Evolutionary conservation across 2,113 vertebrate species (phyloP).

Genomic region (Vicugna pacos): DNA sequence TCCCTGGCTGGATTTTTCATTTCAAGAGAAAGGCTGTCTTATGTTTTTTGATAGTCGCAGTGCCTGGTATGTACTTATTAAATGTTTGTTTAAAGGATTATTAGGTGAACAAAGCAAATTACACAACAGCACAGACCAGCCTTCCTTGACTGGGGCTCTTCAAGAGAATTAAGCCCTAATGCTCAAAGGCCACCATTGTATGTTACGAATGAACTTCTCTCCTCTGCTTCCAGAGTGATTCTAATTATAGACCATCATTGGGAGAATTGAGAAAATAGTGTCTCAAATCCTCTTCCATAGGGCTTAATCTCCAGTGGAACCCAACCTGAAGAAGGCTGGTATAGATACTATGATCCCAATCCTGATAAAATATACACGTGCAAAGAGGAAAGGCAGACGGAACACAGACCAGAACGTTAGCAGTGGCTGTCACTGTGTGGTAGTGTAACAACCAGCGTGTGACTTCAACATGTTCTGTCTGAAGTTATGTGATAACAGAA

Average conservation of each 20-base stretch:
- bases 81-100: slow-evolving; percentile 43
- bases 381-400: background rate
- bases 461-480: background rate
- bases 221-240: background rate
- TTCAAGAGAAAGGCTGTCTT: slow-evolving; percentile 2
- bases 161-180: background rate
- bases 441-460: background rate
- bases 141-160: background rate
- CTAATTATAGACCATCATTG: background rate
- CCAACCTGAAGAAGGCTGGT: background rate
- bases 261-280: background rate
- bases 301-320: background rate
- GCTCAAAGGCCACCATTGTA: background rate
- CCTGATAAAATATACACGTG: background rate
- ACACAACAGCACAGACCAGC: background rate
- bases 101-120: slow-evolving; percentile 1
- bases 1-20: background rate
- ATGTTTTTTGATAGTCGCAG: slow-evolving; percentile 1
- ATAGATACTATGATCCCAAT: background rate
- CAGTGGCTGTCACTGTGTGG: background rate
- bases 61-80: background rate
- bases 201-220: background rate
- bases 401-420: background rate
- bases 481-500: background rate
- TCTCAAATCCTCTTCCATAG: background rate